A percentile compares a stretch with the other conserved stretches of the same genome.
Evolutionary conservation across 2,113 vertebrate species (phyloP).

Genomic region (Hiodon alosoides): DNA sequence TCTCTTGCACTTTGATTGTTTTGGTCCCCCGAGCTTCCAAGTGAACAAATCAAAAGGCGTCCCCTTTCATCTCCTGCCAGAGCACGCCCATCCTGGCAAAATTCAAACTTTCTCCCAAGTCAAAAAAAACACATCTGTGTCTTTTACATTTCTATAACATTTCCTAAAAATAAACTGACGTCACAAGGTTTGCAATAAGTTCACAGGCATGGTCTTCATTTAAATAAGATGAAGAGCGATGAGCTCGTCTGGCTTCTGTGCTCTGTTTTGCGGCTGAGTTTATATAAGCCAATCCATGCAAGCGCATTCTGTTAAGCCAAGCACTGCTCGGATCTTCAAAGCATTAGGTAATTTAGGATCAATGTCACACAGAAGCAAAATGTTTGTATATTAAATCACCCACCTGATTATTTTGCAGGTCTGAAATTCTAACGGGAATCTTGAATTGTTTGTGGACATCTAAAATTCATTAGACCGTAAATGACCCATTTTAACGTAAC

Average conservation of each 20-base stretch:
- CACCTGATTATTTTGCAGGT: neutral
- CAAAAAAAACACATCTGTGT: no score
- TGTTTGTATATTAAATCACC: no score
- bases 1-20: no score
- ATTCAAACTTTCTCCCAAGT: no score
- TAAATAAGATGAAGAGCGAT: constrained; percentile 22
- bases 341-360: constrained; percentile 3
- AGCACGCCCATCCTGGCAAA: neutral
- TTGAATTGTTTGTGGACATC: neutral
- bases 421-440: neutral
- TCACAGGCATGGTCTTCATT: constrained; percentile 17
- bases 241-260: constrained; percentile 17
- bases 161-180: neutral
- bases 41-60: no score
- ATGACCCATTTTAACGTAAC: neutral
- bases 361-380: neutral
- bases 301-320: constrained; percentile 26
- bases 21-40: no score
- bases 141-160: neutral
- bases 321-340: constrained; percentile 28
- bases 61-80: no score
- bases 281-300: constrained; percentile 32
- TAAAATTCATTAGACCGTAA: neutral
- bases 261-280: constrained; percentile 25
- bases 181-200: constrained; percentile 4